These are phyloP conservation scores for Tor tambroides DNA, from an alignment of 2,113 vertebrate genomes.

Conservation along the genomic window DNA sequence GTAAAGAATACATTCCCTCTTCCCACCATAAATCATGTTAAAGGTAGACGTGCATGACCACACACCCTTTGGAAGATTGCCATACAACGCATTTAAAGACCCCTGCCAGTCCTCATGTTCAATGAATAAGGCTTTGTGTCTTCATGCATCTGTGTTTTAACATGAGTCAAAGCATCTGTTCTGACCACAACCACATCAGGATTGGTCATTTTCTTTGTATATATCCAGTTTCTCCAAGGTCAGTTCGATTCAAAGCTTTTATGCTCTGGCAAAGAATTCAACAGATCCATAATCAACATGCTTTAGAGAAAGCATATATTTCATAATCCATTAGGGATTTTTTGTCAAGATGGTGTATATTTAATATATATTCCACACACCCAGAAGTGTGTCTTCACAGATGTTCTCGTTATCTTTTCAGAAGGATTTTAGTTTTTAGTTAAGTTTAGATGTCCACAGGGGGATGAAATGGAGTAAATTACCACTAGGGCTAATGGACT, in stretches of 20 bases:
- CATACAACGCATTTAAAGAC: constrained; percentile 19
- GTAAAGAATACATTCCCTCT: constrained; percentile 72
- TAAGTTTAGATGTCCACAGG: background rate
- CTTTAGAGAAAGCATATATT: background rate
- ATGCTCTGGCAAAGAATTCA: background rate
- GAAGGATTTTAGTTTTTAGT: background rate
- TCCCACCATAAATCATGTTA: constrained; percentile 65
- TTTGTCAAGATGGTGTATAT: no score
- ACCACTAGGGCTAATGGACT: background rate
- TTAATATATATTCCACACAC: background rate
- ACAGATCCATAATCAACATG: background rate
- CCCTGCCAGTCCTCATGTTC: background rate
- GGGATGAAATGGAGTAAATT: background rate
- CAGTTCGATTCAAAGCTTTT: background rate
- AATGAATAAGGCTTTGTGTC: constrained; percentile 22
- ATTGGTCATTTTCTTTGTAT: constrained; percentile 12
- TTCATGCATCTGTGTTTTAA: constrained; percentile 22
- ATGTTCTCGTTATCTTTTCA: background rate
- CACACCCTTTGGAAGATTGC: constrained; percentile 41
- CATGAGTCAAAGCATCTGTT: constrained; percentile 21
- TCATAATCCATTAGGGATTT: background rate
- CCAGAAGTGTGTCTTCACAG: background rate
- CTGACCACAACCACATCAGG: constrained; percentile 38
- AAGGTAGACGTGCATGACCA: constrained; percentile 17
- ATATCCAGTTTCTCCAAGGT: constrained; percentile 18